Percentiles rank a stretch among this genome's conserved stretches.
These are phyloP conservation scores for Neomonachus schauinslandi DNA, from an alignment of 2,113 vertebrate genomes.

Conservation along the genomic window DNA sequence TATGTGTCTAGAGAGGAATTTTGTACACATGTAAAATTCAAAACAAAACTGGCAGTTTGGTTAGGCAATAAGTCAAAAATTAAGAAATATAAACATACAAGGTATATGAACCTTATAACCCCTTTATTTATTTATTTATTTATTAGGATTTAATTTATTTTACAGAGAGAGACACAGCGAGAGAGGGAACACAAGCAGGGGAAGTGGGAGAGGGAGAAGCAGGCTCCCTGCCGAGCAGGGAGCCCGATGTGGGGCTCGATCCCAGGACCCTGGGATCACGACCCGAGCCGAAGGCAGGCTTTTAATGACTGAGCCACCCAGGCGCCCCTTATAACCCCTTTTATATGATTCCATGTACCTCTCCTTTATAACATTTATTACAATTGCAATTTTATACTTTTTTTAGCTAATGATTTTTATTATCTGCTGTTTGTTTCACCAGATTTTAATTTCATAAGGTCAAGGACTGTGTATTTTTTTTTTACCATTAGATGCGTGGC, in stretches of 20 bases:
- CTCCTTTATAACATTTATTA: not conserved
- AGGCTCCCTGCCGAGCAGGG: too few relatives aligned
- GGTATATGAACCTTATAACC: not conserved
- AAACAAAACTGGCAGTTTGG: not conserved
- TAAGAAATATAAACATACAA: not conserved
- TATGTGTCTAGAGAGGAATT: not conserved
- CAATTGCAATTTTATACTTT: not conserved
- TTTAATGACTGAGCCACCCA: too few relatives aligned
- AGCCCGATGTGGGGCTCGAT: too few relatives aligned
- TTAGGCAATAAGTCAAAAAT: conserved; percentile 19
- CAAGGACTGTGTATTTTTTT: not conserved
- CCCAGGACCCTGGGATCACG: too few relatives aligned
- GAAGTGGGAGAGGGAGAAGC: too few relatives aligned
- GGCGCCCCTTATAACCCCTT: not conserved
- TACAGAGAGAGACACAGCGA: too few relatives aligned
- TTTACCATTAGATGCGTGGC: not conserved
- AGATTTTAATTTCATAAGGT: not conserved
- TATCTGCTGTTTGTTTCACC: not conserved
- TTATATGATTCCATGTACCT: not conserved
- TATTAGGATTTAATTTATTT: too few relatives aligned
- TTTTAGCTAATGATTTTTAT: not conserved
- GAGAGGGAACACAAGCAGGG: too few relatives aligned
- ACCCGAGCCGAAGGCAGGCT: too few relatives aligned
- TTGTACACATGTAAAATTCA: not conserved
- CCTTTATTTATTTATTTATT: not conserved